Evolutionary conservation across 2,797 vertebrate species (phyloP).

Genomic region (Lagodon rhomboides): DNA sequence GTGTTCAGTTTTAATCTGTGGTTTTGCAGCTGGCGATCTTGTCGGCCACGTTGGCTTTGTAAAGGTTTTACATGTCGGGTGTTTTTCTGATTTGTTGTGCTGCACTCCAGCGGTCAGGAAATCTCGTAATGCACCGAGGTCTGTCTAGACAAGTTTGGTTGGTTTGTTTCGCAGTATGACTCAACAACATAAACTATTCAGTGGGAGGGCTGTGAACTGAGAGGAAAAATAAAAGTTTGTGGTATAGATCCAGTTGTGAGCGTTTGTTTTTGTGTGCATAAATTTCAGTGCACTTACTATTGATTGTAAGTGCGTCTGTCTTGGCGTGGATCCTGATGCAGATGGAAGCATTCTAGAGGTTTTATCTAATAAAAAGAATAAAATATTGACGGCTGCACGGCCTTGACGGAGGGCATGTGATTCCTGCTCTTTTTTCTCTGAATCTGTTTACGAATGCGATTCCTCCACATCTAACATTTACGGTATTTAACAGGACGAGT

Average conservation of each 20-base stretch:
- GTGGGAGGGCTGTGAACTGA: not conserved
- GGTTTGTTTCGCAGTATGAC: not conserved
- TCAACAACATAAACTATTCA: not conserved
- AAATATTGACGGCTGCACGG: not conserved
- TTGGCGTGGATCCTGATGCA: conserved; percentile 10
- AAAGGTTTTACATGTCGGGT: not conserved
- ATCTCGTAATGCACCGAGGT: not conserved
- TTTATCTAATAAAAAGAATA: conserved; percentile 2
- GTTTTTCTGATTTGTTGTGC: not conserved
- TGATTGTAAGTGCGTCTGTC: not conserved
- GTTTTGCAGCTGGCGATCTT: not conserved
- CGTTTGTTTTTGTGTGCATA: not conserved
- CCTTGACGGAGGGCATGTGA: not conserved
- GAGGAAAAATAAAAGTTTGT: not conserved
- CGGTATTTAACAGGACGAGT: conserved; percentile 37
- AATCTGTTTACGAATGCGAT: conserved; percentile 18
- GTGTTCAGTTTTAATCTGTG: too few relatives aligned
- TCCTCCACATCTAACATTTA: conserved; percentile 14
- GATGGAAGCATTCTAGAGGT: not conserved
- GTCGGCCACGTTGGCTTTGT: not conserved
- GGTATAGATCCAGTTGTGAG: not conserved
- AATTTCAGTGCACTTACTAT: not conserved
- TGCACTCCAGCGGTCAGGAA: not conserved
- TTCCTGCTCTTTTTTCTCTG: not conserved
- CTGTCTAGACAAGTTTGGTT: not conserved